phyloP scores from a whole-genome alignment of 2,797 vertebrate genomes.

The Euthynnus affinis region DNA sequence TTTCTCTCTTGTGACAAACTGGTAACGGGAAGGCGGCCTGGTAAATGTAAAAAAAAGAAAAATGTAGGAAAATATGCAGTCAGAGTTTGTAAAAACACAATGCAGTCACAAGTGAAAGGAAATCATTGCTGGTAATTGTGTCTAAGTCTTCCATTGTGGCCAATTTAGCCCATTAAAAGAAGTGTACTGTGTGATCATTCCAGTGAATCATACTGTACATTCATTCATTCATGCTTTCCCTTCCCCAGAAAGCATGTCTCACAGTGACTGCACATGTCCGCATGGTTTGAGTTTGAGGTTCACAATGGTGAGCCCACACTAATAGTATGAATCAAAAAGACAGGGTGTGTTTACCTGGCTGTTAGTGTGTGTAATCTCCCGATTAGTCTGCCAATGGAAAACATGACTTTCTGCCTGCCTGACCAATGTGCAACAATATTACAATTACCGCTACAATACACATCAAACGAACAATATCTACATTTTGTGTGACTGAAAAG shows the following conservation, averaged over 20 bases:
- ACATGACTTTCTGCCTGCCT: background rate
- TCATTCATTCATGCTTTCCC: background rate
- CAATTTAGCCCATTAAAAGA: background rate
- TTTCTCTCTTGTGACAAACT: slow-evolving; percentile 50
- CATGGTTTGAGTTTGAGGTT: background rate
- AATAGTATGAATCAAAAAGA: too few species aligned
- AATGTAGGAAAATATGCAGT: slow-evolving; percentile 17
- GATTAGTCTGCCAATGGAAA: background rate
- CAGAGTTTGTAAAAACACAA: slow-evolving; percentile 17
- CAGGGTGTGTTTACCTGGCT: too few species aligned
- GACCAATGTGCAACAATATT: slow-evolving; percentile 1
- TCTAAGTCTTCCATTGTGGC: background rate
- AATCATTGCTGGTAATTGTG: slow-evolving; percentile 25
- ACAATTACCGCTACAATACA: background rate
- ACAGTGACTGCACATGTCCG: background rate
- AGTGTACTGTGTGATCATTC: background rate
- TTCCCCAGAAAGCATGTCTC: background rate
- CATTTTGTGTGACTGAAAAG: slow-evolving; percentile 9
- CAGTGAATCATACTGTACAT: background rate
- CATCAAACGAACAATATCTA: slow-evolving; percentile 1
- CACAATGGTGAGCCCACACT: background rate
- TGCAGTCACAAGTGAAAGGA: slow-evolving; percentile 1
- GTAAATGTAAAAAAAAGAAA: slow-evolving; percentile 13
- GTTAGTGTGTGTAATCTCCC: background rate
- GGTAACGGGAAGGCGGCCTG: slow-evolving; percentile 26